A percentile compares a stretch with the other conserved stretches of the same genome.
Evolutionary conservation across 2,888 invertebrate genomes (phyloP).

Genomic region (Acleris emargana): DNA sequence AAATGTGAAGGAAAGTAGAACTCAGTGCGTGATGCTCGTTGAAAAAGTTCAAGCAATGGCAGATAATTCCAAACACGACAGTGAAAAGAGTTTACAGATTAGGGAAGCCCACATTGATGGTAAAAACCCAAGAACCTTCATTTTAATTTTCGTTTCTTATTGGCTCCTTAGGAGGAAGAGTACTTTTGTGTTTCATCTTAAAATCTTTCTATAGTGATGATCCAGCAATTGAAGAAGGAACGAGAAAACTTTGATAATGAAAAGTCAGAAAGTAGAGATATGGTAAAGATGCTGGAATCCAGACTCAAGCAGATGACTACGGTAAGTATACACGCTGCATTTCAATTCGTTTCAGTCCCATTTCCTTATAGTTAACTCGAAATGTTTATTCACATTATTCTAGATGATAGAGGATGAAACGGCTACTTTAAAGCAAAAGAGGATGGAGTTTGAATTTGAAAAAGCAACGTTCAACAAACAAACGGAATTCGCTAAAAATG

Average conservation of each 20-base stretch:
- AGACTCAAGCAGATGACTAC: slow-evolving; percentile 84
- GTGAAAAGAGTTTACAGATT: slow-evolving; percentile 74
- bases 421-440: slow-evolving; percentile 80
- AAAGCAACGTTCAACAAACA: slow-evolving; percentile 85
- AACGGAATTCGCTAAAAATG: slow-evolving; percentile 81
- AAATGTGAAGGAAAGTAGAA: slow-evolving; percentile 76
- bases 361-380: not conserved
- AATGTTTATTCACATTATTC: slow-evolving; percentile 34
- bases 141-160: not conserved
- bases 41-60: slow-evolving; percentile 74
- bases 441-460: slow-evolving; percentile 84
- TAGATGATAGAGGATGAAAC: slow-evolving; percentile 78
- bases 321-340: slow-evolving; percentile 50
- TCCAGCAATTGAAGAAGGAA: slow-evolving; percentile 81
- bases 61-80: slow-evolving; percentile 69
- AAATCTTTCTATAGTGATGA: slow-evolving; percentile 77
- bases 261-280: slow-evolving; percentile 77
- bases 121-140: slow-evolving; percentile 43
- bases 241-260: slow-evolving; percentile 82
- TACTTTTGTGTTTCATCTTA: not conserved
- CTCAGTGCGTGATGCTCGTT: slow-evolving; percentile 70
- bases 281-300: slow-evolving; percentile 81
- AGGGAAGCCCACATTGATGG: slow-evolving; percentile 83
- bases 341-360: slow-evolving; percentile 17
- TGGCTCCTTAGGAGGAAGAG: too few relatives aligned